phyloP scores from a whole-genome alignment of 2,113 vertebrate species.

The Heteronetta atricapilla region DNA sequence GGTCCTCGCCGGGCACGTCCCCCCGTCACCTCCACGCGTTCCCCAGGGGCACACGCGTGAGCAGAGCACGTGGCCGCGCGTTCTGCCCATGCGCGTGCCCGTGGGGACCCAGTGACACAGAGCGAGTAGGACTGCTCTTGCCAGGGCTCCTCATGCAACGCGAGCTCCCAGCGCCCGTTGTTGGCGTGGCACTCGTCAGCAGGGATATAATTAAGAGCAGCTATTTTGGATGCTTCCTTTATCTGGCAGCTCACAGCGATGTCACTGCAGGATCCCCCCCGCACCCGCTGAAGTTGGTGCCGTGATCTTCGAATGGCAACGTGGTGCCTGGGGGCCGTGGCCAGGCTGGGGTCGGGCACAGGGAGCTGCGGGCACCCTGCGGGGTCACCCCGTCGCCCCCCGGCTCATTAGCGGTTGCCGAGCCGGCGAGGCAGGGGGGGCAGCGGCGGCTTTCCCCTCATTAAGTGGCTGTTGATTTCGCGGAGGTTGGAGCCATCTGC shows the following conservation, averaged over 20 bases:
- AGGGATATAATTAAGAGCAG: conserved; percentile 64
- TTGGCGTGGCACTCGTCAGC: conserved; percentile 37
- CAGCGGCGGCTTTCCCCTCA: conserved; percentile 18
- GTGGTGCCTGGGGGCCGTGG: neutral
- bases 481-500: conserved; percentile 54
- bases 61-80: neutral
- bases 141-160: neutral
- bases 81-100: accelerated
- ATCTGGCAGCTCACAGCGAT: conserved; percentile 37
- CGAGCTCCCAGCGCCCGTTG: neutral
- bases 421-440: neutral
- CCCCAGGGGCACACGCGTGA: accelerated
- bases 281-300: neutral
- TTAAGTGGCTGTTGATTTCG: conserved; percentile 54
- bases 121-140: neutral
- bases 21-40: neutral
- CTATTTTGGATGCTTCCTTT: conserved; percentile 67
- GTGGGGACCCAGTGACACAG: neutral
- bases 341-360: neutral
- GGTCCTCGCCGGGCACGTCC: neutral
- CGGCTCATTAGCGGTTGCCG: accelerated
- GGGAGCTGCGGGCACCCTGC: neutral
- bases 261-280: conserved; percentile 45
- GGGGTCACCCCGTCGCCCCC: neutral
- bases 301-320: neutral